Evolutionary conservation across 2,113 vertebrate species (phyloP).

Genomic region (Chitala chitala): DNA sequence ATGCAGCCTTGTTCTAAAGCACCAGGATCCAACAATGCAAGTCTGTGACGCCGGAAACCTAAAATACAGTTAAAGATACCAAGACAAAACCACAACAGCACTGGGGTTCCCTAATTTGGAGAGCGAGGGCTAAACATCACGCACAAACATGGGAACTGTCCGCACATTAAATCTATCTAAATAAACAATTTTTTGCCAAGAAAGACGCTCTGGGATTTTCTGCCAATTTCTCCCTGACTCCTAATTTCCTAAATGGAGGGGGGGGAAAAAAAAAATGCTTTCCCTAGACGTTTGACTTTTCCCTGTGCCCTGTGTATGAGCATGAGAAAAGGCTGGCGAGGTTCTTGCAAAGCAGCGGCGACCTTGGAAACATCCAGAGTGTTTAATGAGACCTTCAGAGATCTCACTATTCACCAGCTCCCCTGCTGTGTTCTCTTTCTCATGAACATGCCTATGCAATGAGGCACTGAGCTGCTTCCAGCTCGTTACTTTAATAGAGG

Average conservation of each 20-base stretch:
- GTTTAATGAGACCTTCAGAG: no score
- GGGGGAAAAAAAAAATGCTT: neutral
- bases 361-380: neutral
- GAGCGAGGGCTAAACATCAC: constrained; percentile 4
- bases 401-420: no score
- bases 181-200: no score
- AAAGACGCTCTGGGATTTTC: neutral
- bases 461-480: no score
- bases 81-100: constrained; percentile 31
- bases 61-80: constrained; percentile 23
- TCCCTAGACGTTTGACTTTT: neutral
- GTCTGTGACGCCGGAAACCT: constrained; percentile 27
- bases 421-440: no score
- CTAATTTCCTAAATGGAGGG: neutral
- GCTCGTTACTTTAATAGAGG: no score
- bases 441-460: no score
- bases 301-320: neutral
- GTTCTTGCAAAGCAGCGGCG: neutral
- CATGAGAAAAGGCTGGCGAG: constrained; percentile 3
- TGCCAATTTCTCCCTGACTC: neutral
- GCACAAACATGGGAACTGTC: constrained; percentile 19
- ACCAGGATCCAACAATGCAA: constrained; percentile 36
- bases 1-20: constrained; percentile 34
- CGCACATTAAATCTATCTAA: neutral
- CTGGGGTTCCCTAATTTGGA: constrained; percentile 11